A percentile compares a stretch with the other conserved stretches of the same genome.
Conservation (phyloP, 2,113 vertebrate genomes). For the Carassius carassius region DNA sequence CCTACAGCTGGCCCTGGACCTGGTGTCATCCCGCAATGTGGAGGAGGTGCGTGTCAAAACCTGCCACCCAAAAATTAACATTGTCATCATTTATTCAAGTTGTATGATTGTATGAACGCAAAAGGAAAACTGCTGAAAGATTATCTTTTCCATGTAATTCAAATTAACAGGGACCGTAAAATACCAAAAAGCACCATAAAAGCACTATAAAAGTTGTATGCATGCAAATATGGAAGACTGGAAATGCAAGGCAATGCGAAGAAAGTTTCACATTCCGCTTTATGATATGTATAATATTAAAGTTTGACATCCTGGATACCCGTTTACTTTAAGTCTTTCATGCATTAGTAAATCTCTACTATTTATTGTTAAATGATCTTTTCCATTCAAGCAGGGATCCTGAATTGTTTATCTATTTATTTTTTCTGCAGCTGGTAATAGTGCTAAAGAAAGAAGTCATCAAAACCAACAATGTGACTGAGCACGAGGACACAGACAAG, state of each 20-base stretch:
- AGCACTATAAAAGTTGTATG: too few species aligned
- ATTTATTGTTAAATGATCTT: neutral
- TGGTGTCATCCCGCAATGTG: conserved; percentile 96
- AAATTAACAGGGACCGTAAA: too few species aligned
- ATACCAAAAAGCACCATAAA: too few species aligned
- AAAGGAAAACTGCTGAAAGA: neutral
- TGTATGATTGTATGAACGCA: neutral
- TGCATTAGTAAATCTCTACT: neutral
- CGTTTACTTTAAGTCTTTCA: neutral
- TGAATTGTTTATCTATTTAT: neutral
- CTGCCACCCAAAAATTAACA: neutral
- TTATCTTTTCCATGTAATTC: too few species aligned
- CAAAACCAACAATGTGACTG: conserved; percentile 97
- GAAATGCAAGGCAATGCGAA: neutral
- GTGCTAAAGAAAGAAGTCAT: conserved; percentile 99
- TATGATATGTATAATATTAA: too few species aligned
- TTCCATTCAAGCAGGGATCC: neutral
- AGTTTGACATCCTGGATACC: too few species aligned
- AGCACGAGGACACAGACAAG: conserved; percentile 98
- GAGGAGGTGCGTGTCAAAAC: conserved; percentile 85
- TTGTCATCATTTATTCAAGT: neutral
- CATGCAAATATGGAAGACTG: neutral
- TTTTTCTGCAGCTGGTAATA: conserved; percentile 85
- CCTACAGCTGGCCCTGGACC: conserved; percentile 92
- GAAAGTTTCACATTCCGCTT: neutral